phyloP scores from a whole-genome alignment of 2,888 invertebrate genomes.

The Tetrapedia diversipes region DNA sequence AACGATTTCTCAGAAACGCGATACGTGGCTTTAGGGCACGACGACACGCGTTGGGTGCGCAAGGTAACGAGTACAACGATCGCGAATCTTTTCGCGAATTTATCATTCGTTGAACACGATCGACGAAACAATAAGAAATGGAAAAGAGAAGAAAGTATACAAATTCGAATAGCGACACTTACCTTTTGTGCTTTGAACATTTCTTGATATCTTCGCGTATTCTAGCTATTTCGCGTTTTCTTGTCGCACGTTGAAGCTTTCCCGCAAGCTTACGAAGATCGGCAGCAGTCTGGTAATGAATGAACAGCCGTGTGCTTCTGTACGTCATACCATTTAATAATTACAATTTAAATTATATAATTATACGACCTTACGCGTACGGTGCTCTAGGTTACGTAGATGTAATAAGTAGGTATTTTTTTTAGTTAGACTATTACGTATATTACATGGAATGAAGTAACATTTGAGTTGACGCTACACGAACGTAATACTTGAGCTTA shows the following conservation, averaged over 20 bases:
- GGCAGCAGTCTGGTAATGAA: too few species aligned
- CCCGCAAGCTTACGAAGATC: too few species aligned
- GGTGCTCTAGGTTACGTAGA: constrained; percentile 82
- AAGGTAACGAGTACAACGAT: not conserved
- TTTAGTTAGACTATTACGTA: constrained; percentile 82
- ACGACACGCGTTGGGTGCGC: not conserved
- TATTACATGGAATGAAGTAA: constrained; percentile 83
- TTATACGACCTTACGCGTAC: constrained; percentile 82
- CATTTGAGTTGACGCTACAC: constrained; percentile 80
- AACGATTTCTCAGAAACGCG: not conserved
- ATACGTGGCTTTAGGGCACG: not conserved
- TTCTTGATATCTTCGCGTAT: too few species aligned
- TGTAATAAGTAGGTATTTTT: constrained; percentile 80
- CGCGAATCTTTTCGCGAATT: too few species aligned
- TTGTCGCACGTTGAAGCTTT: too few species aligned
- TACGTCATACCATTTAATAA: constrained; percentile 83
- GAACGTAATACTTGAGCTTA: constrained; percentile 83
- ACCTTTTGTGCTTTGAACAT: too few species aligned
- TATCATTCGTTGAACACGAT: too few species aligned
- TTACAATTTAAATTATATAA: constrained; percentile 83
- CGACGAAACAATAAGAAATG: too few species aligned
- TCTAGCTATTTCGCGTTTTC: too few species aligned
- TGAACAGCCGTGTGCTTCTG: constrained; percentile 58
- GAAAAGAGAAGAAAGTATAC: too few species aligned
- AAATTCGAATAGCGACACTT: too few species aligned